Evolutionary conservation across 2,113 vertebrate genomes (phyloP).

Genomic region (Sterrhoptilus dennistouni): DNA sequence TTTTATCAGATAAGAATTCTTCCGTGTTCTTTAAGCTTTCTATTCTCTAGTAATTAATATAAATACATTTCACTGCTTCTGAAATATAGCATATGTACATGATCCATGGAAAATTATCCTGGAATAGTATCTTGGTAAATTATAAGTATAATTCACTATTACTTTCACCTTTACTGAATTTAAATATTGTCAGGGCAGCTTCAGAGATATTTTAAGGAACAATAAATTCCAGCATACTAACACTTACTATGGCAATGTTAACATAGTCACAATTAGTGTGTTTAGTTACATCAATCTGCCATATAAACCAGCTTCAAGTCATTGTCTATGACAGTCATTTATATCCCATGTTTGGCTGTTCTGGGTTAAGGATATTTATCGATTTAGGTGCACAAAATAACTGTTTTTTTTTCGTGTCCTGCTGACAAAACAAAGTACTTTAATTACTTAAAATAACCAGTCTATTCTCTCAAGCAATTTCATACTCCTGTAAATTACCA

Average conservation of each 20-base stretch:
- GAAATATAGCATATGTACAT: neutral
- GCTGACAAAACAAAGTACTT: neutral
- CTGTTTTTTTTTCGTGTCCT: neutral
- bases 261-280: neutral
- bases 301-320: neutral
- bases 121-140: neutral
- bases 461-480: neutral
- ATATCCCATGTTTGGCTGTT: neutral
- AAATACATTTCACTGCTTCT: neutral
- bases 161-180: neutral
- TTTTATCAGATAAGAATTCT: neutral
- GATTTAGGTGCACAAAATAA: neutral
- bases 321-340: neutral
- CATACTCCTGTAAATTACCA: neutral
- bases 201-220: neutral
- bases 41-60: neutral
- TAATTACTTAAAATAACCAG: neutral
- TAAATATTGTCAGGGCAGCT: neutral
- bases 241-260: neutral
- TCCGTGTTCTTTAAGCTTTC: neutral
- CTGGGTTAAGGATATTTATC: neutral
- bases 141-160: neutral
- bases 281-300: neutral
- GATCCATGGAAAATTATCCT: neutral
- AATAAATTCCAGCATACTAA: neutral